These are phyloP conservation scores for Peromyscus maniculatus DNA, from an alignment of 2,113 vertebrate genomes.

Conservation along the genomic window DNA sequence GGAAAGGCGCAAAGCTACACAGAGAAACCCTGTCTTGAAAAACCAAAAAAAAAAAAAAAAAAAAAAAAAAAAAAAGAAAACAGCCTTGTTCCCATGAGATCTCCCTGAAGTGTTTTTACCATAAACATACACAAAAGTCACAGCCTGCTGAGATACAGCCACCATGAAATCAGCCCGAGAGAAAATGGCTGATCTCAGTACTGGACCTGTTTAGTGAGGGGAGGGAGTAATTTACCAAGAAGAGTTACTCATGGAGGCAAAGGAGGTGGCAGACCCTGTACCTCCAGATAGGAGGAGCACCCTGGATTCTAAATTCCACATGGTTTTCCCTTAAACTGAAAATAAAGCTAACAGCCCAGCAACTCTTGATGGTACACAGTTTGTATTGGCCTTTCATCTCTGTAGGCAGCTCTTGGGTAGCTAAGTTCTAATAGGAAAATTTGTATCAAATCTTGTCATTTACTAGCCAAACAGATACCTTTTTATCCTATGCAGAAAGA, in stretches of 20 bases:
- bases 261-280: fast-evolving
- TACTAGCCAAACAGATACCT: background rate
- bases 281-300: background rate
- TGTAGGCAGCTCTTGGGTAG: too few species aligned
- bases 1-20: too few species aligned
- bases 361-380: fast-evolving
- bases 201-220: background rate
- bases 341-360: fast-evolving
- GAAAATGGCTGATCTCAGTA: fast-evolving
- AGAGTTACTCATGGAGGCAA: fast-evolving
- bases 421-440: background rate
- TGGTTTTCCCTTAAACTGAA: too few species aligned
- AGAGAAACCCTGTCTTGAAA: too few species aligned
- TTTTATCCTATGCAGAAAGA: background rate
- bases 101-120: background rate
- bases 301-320: too few species aligned
- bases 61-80: too few species aligned
- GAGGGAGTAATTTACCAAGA: fast-evolving
- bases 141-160: background rate
- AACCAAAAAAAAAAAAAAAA: too few species aligned
- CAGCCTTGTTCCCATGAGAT: background rate
- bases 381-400: background rate
- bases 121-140: background rate
- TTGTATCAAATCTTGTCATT: background rate
- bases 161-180: fast-evolving